Percentiles rank a stretch among this genome's conserved stretches.
These are phyloP conservation scores for Julus scanicus DNA, from an alignment of 2,888 invertebrate genomes.

Conservation along the genomic window DNA sequence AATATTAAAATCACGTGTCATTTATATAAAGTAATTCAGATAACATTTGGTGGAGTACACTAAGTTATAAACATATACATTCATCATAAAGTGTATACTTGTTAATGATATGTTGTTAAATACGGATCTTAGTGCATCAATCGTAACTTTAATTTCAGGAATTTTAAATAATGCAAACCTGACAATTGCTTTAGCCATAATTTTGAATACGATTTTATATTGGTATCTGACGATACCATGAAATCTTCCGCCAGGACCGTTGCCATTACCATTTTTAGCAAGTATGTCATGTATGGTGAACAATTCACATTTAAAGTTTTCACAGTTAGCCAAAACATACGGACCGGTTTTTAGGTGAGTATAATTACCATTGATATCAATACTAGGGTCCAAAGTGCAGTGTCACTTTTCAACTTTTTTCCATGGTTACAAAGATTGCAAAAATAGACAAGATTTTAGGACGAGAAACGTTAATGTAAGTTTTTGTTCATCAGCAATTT, in stretches of 20 bases:
- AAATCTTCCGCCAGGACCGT: neutral
- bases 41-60: too few relatives aligned
- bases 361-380: neutral
- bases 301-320: neutral
- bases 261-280: neutral
- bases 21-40: too few relatives aligned
- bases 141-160: too few relatives aligned
- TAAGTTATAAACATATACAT: too few relatives aligned
- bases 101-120: too few relatives aligned
- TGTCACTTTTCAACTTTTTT: conserved; percentile 14
- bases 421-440: conserved; percentile 50
- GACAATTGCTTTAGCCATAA: neutral
- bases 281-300: neutral
- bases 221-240: neutral
- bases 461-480: neutral
- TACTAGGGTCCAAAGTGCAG: neutral
- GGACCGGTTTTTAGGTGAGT: conserved; percentile 14
- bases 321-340: neutral
- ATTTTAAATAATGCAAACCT: too few relatives aligned
- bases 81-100: too few relatives aligned
- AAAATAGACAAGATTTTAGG: neutral
- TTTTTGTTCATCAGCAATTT: neutral
- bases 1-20: too few relatives aligned
- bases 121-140: too few relatives aligned
- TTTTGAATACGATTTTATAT: neutral